Conservation (phyloP, 2,888 invertebrate species). For the Dione juno region DNA sequence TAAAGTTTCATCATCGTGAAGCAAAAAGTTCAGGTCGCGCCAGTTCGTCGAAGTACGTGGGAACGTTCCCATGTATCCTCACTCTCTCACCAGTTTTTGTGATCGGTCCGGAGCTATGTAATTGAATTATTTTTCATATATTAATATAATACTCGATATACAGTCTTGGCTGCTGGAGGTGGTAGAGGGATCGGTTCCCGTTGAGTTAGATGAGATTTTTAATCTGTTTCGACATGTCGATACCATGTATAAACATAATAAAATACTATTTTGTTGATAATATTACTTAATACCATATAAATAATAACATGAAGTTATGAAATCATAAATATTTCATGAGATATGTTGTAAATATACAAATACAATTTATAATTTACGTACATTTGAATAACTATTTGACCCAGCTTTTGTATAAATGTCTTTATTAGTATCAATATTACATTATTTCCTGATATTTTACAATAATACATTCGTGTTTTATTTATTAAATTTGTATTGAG, state of each 20-base stretch:
- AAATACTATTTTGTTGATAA: too few relatives aligned
- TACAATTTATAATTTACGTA: conserved; percentile 5
- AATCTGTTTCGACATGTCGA: too few relatives aligned
- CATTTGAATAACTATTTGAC: not conserved
- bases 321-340: not conserved
- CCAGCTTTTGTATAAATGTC: not conserved
- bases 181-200: not conserved
- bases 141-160: conserved; percentile 28
- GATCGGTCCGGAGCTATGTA: conserved; percentile 51
- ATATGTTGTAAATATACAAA: not conserved
- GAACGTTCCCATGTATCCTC: conserved; percentile 68
- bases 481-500: too few relatives aligned
- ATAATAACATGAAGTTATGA: not conserved
- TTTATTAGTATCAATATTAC: not conserved
- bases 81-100: conserved; percentile 60
- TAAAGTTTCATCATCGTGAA: conserved; percentile 43
- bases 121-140: conserved; percentile 46
- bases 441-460: too few relatives aligned
- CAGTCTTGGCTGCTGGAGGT: too few relatives aligned
- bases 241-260: too few relatives aligned
- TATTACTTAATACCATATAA: not conserved
- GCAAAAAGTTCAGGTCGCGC: conserved; percentile 44
- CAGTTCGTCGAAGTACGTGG: conserved; percentile 55
- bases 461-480: too few relatives aligned
- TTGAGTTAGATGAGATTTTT: not conserved